Evolutionary conservation across 2,888 invertebrate species (phyloP), one percentile per base, ranked within the genome.

Genomic region (Nebria brevicollis): DNA sequence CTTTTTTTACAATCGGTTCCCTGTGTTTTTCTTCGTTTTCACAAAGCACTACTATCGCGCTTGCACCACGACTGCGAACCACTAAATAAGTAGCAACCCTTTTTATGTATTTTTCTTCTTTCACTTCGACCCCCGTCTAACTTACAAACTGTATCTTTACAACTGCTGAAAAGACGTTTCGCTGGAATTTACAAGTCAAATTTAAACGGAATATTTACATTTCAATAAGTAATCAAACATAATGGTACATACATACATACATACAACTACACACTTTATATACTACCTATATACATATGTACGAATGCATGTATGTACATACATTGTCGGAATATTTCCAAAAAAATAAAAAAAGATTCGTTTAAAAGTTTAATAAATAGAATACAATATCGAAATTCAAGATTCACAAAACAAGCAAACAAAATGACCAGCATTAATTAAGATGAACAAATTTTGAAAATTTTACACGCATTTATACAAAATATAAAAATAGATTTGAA

Each of bases 1-100:
- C 2, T 54, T 75, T 80, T 80, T 80, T 80, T 80, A 80, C 75
- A 80, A 80, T 80, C 80, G 75, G 13, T 54, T 54, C 75, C 80
- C 75, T 80, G 80, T 80, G 75, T 80, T 70, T 70, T 68, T 68
- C 25, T 68, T 68, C 68, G 6, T 54, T 54, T 78, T 73, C 73
- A 78, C 78, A 78, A 78, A 78, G 78, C 34, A 34, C 34, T 7
- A 15, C 66, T 66, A 15, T 15, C 66, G 66, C 66, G 77, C 25
- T 15, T 13, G 20, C 68, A 68, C 68, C 13, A 26, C 68, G 10
- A 1, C 68, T 26, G 68, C 66, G 13, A 15, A n/a, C 66, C n/a
- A 34, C 34, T n/a, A 26, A 7, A 10, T 64, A 65, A 78, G 66
- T 74, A 73, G 66, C 66, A 74, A 73, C 73, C 25, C 42, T 78